These are phyloP conservation scores for Peromyscus californicus DNA, from an alignment of 2,113 vertebrate species.

Conservation along the genomic window DNA sequence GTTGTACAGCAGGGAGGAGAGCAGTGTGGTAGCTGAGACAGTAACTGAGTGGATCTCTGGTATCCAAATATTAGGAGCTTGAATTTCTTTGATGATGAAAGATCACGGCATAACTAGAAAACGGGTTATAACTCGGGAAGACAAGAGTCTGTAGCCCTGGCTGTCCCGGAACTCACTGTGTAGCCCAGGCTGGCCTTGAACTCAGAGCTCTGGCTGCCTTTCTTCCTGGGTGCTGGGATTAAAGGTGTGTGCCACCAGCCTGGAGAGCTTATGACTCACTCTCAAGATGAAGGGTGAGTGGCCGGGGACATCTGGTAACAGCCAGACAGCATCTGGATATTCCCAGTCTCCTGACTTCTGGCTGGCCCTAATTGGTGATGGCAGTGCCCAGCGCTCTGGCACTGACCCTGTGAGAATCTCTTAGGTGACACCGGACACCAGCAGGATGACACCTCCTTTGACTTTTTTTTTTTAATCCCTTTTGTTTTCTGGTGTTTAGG, in stretches of 20 bases:
- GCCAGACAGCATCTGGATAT: neutral
- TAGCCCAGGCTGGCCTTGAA: neutral
- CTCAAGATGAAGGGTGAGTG: neutral
- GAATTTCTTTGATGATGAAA: conserved; percentile 25
- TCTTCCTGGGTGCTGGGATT: neutral
- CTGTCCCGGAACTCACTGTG: neutral
- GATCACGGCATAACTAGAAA: neutral
- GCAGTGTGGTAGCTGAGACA: neutral
- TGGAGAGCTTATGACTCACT: neutral
- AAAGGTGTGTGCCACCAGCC: neutral
- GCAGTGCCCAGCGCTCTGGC: neutral
- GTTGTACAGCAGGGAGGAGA: neutral
- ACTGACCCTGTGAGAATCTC: neutral
- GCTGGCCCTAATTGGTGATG: neutral
- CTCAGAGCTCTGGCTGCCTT: neutral
- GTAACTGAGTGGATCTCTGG: neutral
- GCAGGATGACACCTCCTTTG: neutral
- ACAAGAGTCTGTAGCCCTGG: no score
- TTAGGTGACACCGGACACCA: neutral
- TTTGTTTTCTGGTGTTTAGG: neutral
- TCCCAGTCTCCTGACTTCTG: neutral
- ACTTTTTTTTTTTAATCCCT: neutral
- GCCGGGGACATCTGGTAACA: neutral
- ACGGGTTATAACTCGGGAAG: no score
- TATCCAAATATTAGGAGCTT: conserved; percentile 38